Percentiles rank a stretch among this genome's conserved stretches.
These are phyloP conservation scores for Lophius americanus DNA, from an alignment of 2,797 vertebrate species.

Conservation along the genomic window DNA sequence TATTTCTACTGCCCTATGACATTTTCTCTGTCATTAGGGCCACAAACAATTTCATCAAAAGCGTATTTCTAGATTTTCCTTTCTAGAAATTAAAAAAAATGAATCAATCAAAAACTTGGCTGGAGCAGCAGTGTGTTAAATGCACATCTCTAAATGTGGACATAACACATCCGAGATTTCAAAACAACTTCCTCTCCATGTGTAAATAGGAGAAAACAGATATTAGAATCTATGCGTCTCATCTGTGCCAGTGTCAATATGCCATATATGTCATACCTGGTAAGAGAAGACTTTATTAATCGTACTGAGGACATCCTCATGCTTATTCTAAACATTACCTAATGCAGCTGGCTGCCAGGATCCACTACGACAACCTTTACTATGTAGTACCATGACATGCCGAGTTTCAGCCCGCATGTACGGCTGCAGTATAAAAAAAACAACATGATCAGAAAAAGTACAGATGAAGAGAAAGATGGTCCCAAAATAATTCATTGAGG, in stretches of 20 bases:
- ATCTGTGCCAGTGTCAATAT: neutral
- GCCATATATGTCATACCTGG: slow-evolving; percentile 30
- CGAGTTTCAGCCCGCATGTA: neutral
- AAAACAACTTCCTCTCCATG: neutral
- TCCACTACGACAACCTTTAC: slow-evolving; percentile 18
- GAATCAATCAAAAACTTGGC: neutral
- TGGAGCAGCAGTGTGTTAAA: neutral
- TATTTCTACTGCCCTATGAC: slow-evolving; percentile 8
- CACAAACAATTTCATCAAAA: neutral
- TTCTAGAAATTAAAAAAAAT: neutral
- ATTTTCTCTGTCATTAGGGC: slow-evolving; percentile 20
- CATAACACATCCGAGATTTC: neutral
- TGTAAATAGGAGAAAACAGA: neutral
- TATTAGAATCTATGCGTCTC: too few species aligned
- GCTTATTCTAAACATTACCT: neutral
- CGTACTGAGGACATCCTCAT: too few species aligned
- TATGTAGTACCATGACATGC: neutral
- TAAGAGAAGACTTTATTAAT: too few species aligned
- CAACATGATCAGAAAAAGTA: neutral
- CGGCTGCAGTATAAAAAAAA: neutral
- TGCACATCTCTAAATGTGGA: neutral
- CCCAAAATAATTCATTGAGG: neutral
- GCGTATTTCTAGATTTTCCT: neutral
- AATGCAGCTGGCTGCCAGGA: neutral
- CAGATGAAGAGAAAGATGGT: neutral